Percentiles rank a stretch among this genome's conserved stretches.
Evolutionary conservation across 2,113 vertebrate species (phyloP).

Genomic region (Oreotrochilus melanogaster): DNA sequence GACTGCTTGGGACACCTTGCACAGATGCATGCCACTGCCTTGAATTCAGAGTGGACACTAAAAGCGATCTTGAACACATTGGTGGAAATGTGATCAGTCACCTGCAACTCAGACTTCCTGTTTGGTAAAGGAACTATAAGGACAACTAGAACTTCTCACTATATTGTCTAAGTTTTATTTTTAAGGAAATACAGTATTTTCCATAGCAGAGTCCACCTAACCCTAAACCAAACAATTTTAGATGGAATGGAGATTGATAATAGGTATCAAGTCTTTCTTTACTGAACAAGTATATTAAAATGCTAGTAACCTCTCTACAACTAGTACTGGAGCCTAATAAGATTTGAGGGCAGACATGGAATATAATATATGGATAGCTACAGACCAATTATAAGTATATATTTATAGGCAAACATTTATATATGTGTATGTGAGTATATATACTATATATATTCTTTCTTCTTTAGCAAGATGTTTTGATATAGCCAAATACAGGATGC

Average conservation of each 20-base stretch:
- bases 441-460: neutral
- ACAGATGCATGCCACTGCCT: constrained; percentile 51
- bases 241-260: neutral
- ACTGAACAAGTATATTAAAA: neutral
- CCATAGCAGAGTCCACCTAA: neutral
- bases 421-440: neutral
- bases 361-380: neutral
- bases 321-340: neutral
- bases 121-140: constrained; percentile 31
- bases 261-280: neutral
- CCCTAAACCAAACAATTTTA: neutral
- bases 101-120: constrained; percentile 18
- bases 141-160: neutral
- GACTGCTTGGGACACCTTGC: constrained; percentile 38
- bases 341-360: neutral
- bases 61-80: constrained; percentile 31
- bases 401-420: neutral
- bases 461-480: neutral
- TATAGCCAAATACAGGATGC: neutral
- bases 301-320: neutral
- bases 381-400: neutral
- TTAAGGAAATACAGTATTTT: neutral
- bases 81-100: constrained; percentile 25
- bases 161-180: neutral
- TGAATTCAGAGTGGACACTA: constrained; percentile 41